phyloP scores from a whole-genome alignment of 2,888 invertebrate genomes.

The Nipponacmea schrenckii region DNA sequence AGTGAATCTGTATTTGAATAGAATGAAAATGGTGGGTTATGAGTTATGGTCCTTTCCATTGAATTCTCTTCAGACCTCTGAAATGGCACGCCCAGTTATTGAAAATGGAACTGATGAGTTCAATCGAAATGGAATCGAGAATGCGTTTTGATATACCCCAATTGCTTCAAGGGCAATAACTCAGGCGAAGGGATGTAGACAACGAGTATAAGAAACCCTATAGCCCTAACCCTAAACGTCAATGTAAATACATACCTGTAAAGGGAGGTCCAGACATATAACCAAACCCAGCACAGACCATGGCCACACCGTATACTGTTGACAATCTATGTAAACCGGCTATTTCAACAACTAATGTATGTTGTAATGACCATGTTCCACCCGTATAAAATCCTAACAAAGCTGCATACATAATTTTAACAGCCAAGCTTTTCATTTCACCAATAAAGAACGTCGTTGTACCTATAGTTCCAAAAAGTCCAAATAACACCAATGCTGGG shows the following conservation, averaged over 20 bases:
- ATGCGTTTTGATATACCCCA: too few relatives aligned
- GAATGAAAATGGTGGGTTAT: too few relatives aligned
- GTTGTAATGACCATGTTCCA: not conserved
- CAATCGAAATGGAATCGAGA: too few relatives aligned
- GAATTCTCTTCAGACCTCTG: too few relatives aligned
- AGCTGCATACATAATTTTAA: not conserved
- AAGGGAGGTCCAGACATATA: not conserved
- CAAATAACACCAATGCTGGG: not conserved
- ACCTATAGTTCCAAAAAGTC: not conserved
- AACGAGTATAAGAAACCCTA: too few relatives aligned
- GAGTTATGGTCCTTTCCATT: too few relatives aligned
- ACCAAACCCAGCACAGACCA: not conserved
- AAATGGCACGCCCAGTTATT: too few relatives aligned
- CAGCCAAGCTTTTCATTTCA: not conserved
- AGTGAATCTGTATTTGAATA: too few relatives aligned
- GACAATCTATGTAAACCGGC: not conserved
- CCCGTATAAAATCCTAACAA: not conserved
- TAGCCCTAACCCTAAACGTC: too few relatives aligned
- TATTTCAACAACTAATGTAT: not conserved
- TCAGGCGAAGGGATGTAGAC: too few relatives aligned
- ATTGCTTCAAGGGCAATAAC: too few relatives aligned
- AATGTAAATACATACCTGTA: not conserved
- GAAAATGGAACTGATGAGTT: too few relatives aligned
- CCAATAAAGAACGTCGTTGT: not conserved
- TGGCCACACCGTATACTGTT: not conserved